Conservation (phyloP, 2,113 vertebrate species). For the Cnemophilus loriae region DNA sequence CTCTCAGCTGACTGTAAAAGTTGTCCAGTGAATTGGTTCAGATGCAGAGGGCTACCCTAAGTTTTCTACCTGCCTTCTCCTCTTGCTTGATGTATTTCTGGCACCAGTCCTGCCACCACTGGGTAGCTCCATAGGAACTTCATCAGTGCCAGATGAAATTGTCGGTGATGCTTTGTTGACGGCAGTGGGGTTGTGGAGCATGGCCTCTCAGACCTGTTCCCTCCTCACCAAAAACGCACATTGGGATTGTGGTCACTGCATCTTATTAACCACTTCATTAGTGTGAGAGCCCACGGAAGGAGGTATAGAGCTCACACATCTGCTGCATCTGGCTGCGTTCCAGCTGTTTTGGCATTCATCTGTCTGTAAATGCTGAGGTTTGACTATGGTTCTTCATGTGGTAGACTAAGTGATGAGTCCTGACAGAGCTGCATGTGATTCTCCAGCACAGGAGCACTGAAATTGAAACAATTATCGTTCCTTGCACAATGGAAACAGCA, state of each 20-base stretch:
- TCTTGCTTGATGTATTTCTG: not conserved
- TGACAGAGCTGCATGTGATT: slow-evolving; percentile 51
- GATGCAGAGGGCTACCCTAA: not conserved
- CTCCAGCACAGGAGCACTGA: slow-evolving; percentile 24
- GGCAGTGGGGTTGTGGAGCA: not conserved
- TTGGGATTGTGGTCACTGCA: not conserved
- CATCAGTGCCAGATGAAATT: not conserved
- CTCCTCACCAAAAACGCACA: not conserved
- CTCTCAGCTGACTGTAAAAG: not conserved
- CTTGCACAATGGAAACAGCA: slow-evolving; percentile 33
- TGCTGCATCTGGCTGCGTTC: not conserved
- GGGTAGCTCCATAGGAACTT: not conserved
- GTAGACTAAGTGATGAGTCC: slow-evolving; percentile 38
- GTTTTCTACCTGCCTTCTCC: not conserved
- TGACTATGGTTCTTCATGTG: slow-evolving; percentile 1
- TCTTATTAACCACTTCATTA: not conserved
- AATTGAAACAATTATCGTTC: slow-evolving; percentile 48
- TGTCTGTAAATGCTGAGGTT: not conserved
- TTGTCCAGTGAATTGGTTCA: not conserved
- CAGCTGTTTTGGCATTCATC: not conserved
- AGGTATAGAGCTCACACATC: fast-evolving
- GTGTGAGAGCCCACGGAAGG: not conserved
- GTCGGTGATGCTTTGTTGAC: not conserved
- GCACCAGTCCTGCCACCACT: not conserved
- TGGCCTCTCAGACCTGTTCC: not conserved